A percentile compares a stretch with the other conserved stretches of the same genome.
Conservation (phyloP, 1,140 invertebrate genomes). For the Diorhabda carinulata region DNA sequence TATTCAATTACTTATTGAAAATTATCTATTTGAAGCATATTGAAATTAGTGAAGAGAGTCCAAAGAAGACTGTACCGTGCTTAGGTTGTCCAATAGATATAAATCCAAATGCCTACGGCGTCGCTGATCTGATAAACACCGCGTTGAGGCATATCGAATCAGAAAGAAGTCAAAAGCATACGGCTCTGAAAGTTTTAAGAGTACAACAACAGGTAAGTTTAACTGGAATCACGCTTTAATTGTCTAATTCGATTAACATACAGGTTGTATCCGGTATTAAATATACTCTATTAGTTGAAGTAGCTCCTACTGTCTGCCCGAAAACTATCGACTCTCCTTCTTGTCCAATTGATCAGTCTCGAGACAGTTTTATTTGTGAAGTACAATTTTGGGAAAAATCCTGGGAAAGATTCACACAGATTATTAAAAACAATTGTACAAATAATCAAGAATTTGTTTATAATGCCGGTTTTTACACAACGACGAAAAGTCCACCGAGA, state of each 20-base stretch:
- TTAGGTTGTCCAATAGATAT: not conserved
- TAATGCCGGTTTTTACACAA: not conserved
- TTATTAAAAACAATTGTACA: conserved; percentile 46
- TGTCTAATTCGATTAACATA: conserved; percentile 7
- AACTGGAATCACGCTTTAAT: no score
- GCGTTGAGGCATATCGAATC: conserved; percentile 7
- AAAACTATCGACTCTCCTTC: conserved; percentile 22
- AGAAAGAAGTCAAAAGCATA: conserved; percentile 23
- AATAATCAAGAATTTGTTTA: conserved; percentile 37
- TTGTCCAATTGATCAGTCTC: conserved; percentile 29
- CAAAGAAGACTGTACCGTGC: not conserved
- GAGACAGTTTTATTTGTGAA: conserved; percentile 35
- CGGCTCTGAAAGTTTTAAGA: conserved; percentile 27
- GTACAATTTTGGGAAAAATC: conserved; percentile 41
- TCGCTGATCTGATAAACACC: not conserved
- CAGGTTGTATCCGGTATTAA: conserved; percentile 44
- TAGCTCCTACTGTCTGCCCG: conserved; percentile 37
- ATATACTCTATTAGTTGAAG: conserved; percentile 39
- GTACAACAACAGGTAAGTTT: conserved; percentile 31
- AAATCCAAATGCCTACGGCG: not conserved
- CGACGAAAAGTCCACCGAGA: conserved; percentile 11
- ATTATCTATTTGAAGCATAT: no score
- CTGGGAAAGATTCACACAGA: conserved; percentile 40
- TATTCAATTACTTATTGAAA: no score
- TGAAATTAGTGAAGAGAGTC: no score